Percentiles rank a stretch among this genome's conserved stretches.
Evolutionary conservation across 1,140 invertebrate species (phyloP).

Genomic region (Caerostris extrusa): DNA sequence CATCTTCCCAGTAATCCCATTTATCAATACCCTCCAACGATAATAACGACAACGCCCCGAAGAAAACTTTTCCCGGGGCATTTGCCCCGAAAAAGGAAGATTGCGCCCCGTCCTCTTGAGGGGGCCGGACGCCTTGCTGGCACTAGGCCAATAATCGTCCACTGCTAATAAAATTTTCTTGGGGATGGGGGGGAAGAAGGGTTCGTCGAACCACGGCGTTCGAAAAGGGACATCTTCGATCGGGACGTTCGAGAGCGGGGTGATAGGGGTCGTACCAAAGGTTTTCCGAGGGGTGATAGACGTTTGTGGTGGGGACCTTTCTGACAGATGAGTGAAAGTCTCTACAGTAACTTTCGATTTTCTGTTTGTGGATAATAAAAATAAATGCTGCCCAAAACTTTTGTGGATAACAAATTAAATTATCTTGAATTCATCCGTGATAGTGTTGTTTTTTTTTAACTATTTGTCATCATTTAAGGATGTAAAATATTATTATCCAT

Average conservation of each 20-base stretch:
- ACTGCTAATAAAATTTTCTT: conserved; percentile 43
- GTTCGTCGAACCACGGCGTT: conserved; percentile 6
- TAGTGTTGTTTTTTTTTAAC: too few relatives aligned
- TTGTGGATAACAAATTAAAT: too few relatives aligned
- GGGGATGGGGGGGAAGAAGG: background rate
- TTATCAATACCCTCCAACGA: conserved; percentile 19
- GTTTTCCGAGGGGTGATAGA: background rate
- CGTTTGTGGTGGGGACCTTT: background rate
- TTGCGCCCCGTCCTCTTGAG: background rate
- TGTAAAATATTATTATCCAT: too few relatives aligned
- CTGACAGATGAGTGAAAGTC: background rate
- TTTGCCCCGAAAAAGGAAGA: background rate
- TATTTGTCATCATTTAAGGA: too few relatives aligned
- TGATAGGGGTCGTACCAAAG: background rate
- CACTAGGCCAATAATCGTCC: conserved; percentile 33
- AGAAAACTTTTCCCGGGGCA: background rate
- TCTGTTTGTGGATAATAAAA: too few relatives aligned
- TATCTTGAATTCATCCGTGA: too few relatives aligned
- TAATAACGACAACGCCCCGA: conserved; percentile 47
- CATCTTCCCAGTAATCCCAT: background rate
- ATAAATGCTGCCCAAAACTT: too few relatives aligned
- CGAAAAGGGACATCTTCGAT: background rate
- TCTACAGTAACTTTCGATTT: background rate
- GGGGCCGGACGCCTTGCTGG: background rate
- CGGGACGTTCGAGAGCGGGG: background rate